phyloP scores from a whole-genome alignment of 2,888 invertebrate species.

The Hololepta plana region DNA sequence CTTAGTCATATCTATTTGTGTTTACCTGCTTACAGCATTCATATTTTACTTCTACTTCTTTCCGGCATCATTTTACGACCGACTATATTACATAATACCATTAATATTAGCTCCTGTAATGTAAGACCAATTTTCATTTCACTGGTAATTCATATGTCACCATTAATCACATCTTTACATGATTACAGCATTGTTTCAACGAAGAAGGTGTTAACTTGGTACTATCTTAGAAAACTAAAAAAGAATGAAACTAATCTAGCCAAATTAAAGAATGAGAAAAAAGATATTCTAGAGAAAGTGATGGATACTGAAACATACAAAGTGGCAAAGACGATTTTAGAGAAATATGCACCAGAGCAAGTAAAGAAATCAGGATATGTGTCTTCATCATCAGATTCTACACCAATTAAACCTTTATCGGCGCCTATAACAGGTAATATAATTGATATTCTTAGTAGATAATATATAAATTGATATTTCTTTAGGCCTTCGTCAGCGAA shows the following conservation, averaged over 20 bases:
- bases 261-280: constrained; percentile 62
- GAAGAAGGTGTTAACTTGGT: constrained; percentile 70
- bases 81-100: constrained; percentile 59
- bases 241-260: constrained; percentile 57
- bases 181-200: constrained; percentile 50
- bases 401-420: constrained; percentile 5
- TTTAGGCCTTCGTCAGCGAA: too few relatives aligned
- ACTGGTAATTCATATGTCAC: not conserved
- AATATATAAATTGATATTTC: too few relatives aligned
- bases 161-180: constrained; percentile 2
- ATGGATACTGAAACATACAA: constrained; percentile 98
- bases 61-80: constrained; percentile 53
- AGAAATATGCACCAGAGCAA: constrained; percentile 62
- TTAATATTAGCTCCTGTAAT: constrained; percentile 63
- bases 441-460: too few relatives aligned
- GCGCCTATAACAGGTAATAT: constrained; percentile 1
- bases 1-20: constrained; percentile 46
- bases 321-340: constrained; percentile 73
- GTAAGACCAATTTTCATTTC: constrained; percentile 36
- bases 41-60: constrained; percentile 68
- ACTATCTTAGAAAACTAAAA: constrained; percentile 66
- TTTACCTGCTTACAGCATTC: constrained; percentile 52
- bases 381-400: too few relatives aligned
- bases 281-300: constrained; percentile 80
- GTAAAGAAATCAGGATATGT: constrained; percentile 23